Conservation (phyloP, 2,113 vertebrate species). For the Sinocyclocheilus anophthalmus region DNA sequence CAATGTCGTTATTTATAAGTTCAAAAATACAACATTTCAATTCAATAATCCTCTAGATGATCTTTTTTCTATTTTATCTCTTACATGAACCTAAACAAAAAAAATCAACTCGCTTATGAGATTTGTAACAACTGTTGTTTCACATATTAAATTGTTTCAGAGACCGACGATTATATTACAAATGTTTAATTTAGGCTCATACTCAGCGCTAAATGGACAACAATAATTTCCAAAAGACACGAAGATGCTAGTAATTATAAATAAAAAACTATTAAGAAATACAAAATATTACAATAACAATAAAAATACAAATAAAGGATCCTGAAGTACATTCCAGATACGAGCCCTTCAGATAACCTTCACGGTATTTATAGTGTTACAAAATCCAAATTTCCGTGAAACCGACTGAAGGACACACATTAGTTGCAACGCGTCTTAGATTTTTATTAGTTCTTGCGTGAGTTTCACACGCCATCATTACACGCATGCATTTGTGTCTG, state of each 20-base stretch:
- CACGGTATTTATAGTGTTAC: not conserved
- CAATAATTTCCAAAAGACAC: not conserved
- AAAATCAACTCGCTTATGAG: not conserved
- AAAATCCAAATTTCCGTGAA: not conserved
- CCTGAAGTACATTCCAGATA: not conserved
- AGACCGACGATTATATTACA: not conserved
- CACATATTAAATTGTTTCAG: not conserved
- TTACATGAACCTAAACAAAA: not conserved
- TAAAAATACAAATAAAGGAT: too few relatives aligned
- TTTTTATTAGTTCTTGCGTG: not conserved
- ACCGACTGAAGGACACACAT: not conserved
- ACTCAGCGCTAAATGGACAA: not conserved
- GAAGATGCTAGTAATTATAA: too few relatives aligned
- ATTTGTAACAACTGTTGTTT: not conserved
- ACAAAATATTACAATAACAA: too few relatives aligned
- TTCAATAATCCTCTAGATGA: not conserved
- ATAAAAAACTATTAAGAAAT: too few relatives aligned
- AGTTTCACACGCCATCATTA: not conserved
- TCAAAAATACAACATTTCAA: not conserved
- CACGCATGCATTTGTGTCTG: not conserved
- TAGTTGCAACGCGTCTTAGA: not conserved
- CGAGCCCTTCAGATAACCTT: not conserved
- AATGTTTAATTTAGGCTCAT: not conserved
- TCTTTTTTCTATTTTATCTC: too few relatives aligned
- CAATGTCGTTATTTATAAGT: constrained; percentile 18